phyloP scores from a whole-genome alignment of 1,140 invertebrate genomes.

The Wiebesia pumilae region DNA sequence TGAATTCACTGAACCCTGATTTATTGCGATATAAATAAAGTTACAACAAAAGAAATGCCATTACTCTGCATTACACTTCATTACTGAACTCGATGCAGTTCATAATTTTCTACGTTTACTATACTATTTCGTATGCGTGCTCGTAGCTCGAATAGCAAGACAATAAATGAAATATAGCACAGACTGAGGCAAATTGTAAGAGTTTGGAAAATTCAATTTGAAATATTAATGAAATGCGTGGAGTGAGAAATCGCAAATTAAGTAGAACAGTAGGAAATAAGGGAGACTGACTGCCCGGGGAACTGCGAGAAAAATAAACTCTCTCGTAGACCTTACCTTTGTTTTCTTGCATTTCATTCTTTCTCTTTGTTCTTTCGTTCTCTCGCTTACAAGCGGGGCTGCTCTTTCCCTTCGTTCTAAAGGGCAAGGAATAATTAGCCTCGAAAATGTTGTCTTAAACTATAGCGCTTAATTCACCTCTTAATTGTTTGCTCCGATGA shows the following conservation, averaged over 20 bases:
- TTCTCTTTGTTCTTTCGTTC: constrained; percentile 13
- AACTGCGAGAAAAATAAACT: constrained; percentile 52
- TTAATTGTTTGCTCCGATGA: constrained; percentile 28
- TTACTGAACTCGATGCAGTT: too few relatives aligned
- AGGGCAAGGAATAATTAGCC: constrained; percentile 31
- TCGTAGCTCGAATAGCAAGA: too few relatives aligned
- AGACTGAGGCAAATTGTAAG: not conserved
- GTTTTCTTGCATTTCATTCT: constrained; percentile 22
- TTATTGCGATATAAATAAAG: too few relatives aligned
- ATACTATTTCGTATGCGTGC: too few relatives aligned
- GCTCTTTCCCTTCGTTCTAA: not conserved
- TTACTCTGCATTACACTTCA: too few relatives aligned
- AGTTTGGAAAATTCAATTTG: not conserved
- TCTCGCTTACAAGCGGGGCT: not conserved
- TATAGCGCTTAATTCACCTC: constrained; percentile 5
- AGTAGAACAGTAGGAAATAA: not conserved
- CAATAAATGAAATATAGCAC: too few relatives aligned
- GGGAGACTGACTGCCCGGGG: constrained; percentile 30
- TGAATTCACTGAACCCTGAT: too few relatives aligned
- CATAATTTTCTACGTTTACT: too few relatives aligned
- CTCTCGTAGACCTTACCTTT: constrained; percentile 26
- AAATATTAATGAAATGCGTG: constrained; percentile 14
- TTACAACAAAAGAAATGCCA: too few relatives aligned
- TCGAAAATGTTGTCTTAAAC: constrained; percentile 37
- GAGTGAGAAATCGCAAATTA: not conserved